Evolutionary conservation across 2,888 invertebrate genomes (phyloP).

Genomic region (Coelopa pilipes): DNA sequence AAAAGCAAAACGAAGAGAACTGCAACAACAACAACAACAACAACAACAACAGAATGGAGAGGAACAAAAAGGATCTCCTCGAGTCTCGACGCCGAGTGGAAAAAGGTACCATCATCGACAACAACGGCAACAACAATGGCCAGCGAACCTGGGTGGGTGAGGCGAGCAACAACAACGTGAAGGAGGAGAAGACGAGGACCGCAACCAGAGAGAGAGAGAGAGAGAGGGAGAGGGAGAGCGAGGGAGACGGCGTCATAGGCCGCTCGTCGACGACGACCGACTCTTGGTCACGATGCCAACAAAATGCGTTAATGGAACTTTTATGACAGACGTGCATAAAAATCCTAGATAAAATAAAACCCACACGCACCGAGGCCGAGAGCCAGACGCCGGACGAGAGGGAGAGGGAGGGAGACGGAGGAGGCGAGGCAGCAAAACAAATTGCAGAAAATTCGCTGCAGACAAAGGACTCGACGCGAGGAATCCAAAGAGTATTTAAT

Average conservation of each 20-base stretch:
- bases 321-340: slow-evolving; percentile 30
- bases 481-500: not conserved
- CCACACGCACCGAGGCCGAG: too few relatives aligned
- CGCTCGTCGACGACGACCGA: not conserved
- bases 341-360: slow-evolving; percentile 35
- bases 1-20: not conserved
- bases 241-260: not conserved
- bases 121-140: too few relatives aligned
- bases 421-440: slow-evolving; percentile 34
- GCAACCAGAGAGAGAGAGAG: not conserved
- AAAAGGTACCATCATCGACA: too few relatives aligned
- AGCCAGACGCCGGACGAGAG: too few relatives aligned
- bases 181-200: not conserved
- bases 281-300: slow-evolving; percentile 7
- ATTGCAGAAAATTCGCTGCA: not conserved
- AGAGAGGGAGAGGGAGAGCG: not conserved
- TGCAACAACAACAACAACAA: slow-evolving; percentile 20
- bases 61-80: not conserved
- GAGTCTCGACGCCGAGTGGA: not conserved
- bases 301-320: slow-evolving; percentile 32
- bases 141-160: too few relatives aligned
- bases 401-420: slow-evolving; percentile 24
- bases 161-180: not conserved
- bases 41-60: not conserved
- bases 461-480: not conserved